Evolutionary conservation across 2,888 invertebrate species (phyloP).

Genomic region (Laothoe populi): DNA sequence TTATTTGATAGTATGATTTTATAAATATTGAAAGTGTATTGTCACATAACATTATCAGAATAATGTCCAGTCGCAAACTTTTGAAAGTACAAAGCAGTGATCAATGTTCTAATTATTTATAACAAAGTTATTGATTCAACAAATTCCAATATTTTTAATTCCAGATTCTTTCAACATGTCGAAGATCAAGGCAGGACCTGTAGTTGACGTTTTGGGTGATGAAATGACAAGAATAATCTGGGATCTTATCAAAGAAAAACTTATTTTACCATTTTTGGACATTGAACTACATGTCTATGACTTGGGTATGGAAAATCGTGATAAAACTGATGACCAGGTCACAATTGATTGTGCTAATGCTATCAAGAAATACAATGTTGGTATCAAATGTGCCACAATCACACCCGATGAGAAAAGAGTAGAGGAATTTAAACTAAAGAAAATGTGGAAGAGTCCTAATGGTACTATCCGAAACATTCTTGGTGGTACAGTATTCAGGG

Average conservation of each 20-base stretch:
- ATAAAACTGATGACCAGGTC: slow-evolving; percentile 97
- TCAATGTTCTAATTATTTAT: too few species aligned
- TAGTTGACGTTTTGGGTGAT: slow-evolving; percentile 97
- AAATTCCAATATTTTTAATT: background rate
- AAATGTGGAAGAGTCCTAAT: slow-evolving; percentile 97
- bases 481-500: slow-evolving; percentile 93
- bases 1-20: too few species aligned
- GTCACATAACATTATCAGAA: too few species aligned
- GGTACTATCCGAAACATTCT: slow-evolving; percentile 95
- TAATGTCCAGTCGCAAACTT: too few species aligned
- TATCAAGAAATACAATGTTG: slow-evolving; percentile 98
- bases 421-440: slow-evolving; percentile 93
- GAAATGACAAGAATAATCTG: slow-evolving; percentile 99
- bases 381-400: slow-evolving; percentile 99
- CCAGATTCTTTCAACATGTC: slow-evolving; percentile 66
- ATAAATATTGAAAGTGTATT: too few species aligned
- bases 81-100: too few species aligned
- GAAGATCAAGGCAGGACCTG: slow-evolving; percentile 92
- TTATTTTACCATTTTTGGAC: slow-evolving; percentile 97
- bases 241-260: slow-evolving; percentile 98
- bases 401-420: slow-evolving; percentile 99
- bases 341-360: slow-evolving; percentile 99
- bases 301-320: slow-evolving; percentile 97
- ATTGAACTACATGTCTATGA: slow-evolving; percentile 97
- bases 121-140: background rate